phyloP scores from a whole-genome alignment of 2,113 vertebrate genomes.

The Spilogale gracilis region DNA sequence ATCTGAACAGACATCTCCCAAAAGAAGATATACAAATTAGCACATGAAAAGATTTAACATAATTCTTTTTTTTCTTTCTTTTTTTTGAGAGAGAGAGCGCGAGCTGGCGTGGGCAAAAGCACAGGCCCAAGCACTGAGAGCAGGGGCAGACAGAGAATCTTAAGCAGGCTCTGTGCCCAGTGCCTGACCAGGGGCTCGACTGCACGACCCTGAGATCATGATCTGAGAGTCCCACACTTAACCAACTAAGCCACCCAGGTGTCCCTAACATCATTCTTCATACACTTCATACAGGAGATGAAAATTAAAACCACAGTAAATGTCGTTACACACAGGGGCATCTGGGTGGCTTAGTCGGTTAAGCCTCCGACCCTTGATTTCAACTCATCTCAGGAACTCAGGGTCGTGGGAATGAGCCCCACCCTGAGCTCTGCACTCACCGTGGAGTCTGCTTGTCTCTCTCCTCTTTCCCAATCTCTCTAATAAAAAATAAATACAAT shows the following conservation, averaged over 20 bases:
- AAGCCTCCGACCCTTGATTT: not conserved
- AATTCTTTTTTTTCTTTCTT: not conserved
- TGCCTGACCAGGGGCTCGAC: not conserved
- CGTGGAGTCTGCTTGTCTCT: not conserved
- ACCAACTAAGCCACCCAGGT: not conserved
- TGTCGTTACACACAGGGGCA: not conserved
- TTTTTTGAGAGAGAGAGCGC: not conserved
- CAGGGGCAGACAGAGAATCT: not conserved
- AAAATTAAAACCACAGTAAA: not conserved
- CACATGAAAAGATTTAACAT: not conserved
- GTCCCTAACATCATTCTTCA: not conserved
- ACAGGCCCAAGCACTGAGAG: not conserved
- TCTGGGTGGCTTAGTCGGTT: not conserved
- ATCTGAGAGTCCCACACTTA: not conserved
- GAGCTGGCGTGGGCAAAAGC: not conserved
- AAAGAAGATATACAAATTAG: not conserved
- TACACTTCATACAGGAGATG: not conserved
- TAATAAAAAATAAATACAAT: not conserved
- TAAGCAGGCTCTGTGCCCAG: not conserved
- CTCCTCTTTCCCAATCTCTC: no score
- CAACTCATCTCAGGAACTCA: not conserved
- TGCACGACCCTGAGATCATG: not conserved
- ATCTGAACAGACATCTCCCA: not conserved
- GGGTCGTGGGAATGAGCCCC: not conserved
- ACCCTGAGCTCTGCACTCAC: not conserved